phyloP scores from a whole-genome alignment of 1,140 invertebrate species.

The Drosophila melanica region DNA sequence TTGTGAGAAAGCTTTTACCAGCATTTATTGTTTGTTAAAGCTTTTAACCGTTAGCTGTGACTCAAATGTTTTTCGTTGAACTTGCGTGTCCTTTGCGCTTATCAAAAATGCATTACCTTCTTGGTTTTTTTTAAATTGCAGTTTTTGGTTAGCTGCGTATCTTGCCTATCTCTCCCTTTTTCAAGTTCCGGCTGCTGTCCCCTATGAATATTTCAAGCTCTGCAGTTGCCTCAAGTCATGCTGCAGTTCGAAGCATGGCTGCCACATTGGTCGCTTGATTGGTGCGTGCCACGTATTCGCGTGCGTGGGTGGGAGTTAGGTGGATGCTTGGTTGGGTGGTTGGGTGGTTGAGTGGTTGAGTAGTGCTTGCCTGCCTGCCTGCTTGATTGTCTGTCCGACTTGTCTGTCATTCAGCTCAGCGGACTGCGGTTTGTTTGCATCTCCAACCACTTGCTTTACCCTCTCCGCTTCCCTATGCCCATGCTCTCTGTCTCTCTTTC shows the following conservation, averaged over 20 bases:
- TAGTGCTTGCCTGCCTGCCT: slow-evolving; percentile 3
- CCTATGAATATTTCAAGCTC: slow-evolving; percentile 33
- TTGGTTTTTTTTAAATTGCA: not conserved
- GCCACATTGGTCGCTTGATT: slow-evolving; percentile 32
- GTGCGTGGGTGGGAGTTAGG: not conserved
- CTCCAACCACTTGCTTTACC: slow-evolving; percentile 6
- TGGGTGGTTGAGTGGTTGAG: not conserved
- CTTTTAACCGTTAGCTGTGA: not conserved
- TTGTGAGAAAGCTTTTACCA: no score
- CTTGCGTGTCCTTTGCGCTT: not conserved
- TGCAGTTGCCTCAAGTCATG: slow-evolving; percentile 24
- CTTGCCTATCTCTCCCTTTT: not conserved
- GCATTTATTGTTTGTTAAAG: no score
- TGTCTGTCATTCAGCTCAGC: slow-evolving; percentile 31
- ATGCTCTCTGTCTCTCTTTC: not conserved
- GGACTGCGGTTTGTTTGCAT: slow-evolving; percentile 65
- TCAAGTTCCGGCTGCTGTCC: slow-evolving; percentile 7
- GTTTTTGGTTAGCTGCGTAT: slow-evolving; percentile 2
- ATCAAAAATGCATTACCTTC: slow-evolving; percentile 33
- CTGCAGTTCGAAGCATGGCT: slow-evolving; percentile 13
- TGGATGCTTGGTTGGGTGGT: not conserved
- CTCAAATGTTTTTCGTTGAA: slow-evolving; percentile 1
- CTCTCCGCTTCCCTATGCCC: not conserved
- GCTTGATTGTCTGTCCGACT: not conserved
- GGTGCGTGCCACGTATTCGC: slow-evolving; percentile 17